These are phyloP conservation scores for Vespertilio murinus DNA, from an alignment of 2,797 vertebrate species.

Conservation along the genomic window DNA sequence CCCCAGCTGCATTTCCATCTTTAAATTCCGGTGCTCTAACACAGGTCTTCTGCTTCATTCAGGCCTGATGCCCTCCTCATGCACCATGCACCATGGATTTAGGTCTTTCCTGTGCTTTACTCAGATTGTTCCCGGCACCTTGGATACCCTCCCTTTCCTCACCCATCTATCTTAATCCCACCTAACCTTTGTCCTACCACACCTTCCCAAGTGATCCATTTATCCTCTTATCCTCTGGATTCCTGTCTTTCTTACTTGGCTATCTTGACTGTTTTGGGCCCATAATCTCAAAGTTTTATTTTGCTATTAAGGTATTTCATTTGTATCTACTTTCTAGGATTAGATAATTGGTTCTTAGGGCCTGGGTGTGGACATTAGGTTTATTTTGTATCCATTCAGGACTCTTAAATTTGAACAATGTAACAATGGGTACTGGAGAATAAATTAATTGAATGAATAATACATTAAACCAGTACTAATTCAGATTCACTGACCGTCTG, in stretches of 20 bases:
- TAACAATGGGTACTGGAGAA: neutral
- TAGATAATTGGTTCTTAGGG: constrained; percentile 24
- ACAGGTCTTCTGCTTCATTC: neutral
- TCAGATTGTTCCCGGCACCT: neutral
- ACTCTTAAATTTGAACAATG: constrained; percentile 32
- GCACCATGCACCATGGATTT: neutral
- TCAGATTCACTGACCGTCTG: neutral
- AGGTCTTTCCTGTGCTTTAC: neutral
- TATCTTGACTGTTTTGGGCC: neutral
- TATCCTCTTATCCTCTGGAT: neutral
- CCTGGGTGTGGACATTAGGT: neutral
- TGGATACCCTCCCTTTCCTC: neutral
- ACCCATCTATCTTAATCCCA: neutral
- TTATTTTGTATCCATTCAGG: constrained; percentile 59
- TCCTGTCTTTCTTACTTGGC: neutral
- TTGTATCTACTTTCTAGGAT: constrained; percentile 40
- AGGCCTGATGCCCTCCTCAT: neutral
- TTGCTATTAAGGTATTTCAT: constrained; percentile 41
- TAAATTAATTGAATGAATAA: constrained; percentile 38
- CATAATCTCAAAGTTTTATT: constrained; percentile 16
- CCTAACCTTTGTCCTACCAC: neutral
- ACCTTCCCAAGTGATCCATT: neutral
- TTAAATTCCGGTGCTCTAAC: neutral
- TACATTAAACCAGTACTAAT: constrained; percentile 14
- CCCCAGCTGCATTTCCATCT: neutral